phyloP scores from a whole-genome alignment of 2,113 vertebrate species.

The Xiphophorus hellerii region DNA sequence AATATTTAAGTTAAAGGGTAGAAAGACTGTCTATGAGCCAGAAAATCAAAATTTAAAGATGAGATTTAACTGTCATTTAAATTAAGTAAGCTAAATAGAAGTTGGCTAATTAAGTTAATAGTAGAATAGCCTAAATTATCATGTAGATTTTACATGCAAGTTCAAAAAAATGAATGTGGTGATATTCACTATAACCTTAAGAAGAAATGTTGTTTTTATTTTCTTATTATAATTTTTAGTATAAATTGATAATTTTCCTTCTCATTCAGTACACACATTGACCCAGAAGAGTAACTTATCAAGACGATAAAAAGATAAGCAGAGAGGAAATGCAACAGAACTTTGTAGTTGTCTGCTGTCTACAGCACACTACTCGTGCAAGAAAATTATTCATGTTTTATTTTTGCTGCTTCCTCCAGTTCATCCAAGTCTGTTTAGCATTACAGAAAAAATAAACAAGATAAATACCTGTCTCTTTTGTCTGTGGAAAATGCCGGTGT shows the following conservation, averaged over 20 bases:
- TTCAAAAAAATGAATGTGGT: neutral
- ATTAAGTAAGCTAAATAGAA: neutral
- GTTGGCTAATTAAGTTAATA: neutral
- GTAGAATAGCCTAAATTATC: neutral
- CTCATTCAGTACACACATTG: neutral
- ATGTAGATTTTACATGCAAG: neutral
- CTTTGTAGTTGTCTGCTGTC: neutral
- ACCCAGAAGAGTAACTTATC: conserved; percentile 7
- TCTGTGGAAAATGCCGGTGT: neutral
- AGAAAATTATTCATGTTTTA: neutral
- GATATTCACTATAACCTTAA: neutral
- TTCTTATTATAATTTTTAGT: neutral
- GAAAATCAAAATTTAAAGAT: neutral
- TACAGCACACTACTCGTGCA: neutral
- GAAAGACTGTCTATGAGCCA: neutral
- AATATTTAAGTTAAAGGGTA: neutral
- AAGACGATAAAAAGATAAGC: conserved; percentile 13
- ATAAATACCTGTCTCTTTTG: neutral
- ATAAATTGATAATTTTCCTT: neutral
- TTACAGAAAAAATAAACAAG: conserved; percentile 5
- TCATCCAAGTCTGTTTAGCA: conserved; percentile 3
- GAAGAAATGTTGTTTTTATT: neutral
- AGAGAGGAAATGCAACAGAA: neutral
- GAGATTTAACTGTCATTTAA: neutral
- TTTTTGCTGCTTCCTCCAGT: neutral